Base-by-base conservation (phyloP, 2,113 vertebrate genomes). In the Callithrix jacchus region DNA sequence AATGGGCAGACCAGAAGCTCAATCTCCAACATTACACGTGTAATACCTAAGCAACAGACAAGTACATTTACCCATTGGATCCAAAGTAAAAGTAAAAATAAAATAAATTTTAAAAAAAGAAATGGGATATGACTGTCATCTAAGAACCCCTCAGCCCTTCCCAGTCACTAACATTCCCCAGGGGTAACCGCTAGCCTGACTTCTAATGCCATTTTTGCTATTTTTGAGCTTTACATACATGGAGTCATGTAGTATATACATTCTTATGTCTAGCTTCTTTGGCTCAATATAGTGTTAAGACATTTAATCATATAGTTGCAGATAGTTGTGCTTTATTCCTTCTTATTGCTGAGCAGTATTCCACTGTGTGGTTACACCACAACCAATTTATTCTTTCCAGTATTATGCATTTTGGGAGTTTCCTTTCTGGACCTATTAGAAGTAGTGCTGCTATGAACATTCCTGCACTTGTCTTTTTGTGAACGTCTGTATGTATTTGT, bases 241-340 rank as follows among this genome's bases (percentile, higher is more conserved):
- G 25, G 45, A 94, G 23, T 47, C 25, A 18, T 5, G 49, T 2
- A 10, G 35, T 27, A 2, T 5, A 16, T 25, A 40, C 20, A 70
- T 37, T 79, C 61, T 25, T 5, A 2, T 21, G 10, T 64, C 32
- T 52, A 49, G 25, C 45, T 56, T 54, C 23, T 45, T 58, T 80
- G 16, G 6, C 25, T 66, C 58, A 70, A 10, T 12, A 30, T n/a
- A 37, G 49, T 5, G 54, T 32, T 21, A 52, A 61, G 47, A 85
- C 16, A 70, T 30, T 64, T n/a, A 6, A 3, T 10, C 20, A 2
- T 23, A 32, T 0, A 12, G 2, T 2, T 49, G 6, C 6, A 20
- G 0, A 0, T 2, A 16, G 16, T 1, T 8, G 40, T 5, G 3
- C 30, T 45, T 87, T 5, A 13, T 5, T 18, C 47, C 0, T 71